Percentiles rank a stretch among this genome's conserved stretches.
These are phyloP conservation scores for Urocynchramus pylzowi DNA, from an alignment of 2,113 vertebrate species.

Conservation along the genomic window DNA sequence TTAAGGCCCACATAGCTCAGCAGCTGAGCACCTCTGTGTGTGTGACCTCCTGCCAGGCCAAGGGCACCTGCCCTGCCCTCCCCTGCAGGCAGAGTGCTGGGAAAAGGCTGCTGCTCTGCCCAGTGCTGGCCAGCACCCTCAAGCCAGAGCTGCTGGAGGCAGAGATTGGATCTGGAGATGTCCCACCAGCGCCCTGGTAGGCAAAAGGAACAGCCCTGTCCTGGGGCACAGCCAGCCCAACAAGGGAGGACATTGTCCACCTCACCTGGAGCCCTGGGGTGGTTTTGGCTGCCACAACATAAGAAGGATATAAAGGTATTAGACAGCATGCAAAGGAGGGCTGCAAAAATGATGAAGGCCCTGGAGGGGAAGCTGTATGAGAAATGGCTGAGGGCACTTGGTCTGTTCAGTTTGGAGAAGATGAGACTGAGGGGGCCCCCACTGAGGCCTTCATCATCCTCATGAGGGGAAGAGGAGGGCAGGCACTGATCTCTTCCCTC, in stretches of 20 bases:
- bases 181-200: too few relatives aligned
- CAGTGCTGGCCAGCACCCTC: not conserved
- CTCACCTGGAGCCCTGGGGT: not conserved
- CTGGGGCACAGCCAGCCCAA: not conserved
- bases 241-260: too few relatives aligned
- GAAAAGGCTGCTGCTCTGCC: not conserved
- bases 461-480: not conserved
- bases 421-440: not conserved
- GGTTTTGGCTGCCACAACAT: not conserved
- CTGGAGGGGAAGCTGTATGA: not conserved
- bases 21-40: not conserved
- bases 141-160: not conserved
- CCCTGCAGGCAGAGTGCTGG: too few relatives aligned
- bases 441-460: fast-evolving
- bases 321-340: not conserved
- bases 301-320: not conserved
- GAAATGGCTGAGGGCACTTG: not conserved
- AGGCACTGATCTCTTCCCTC: not conserved
- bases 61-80: not conserved
- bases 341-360: not conserved
- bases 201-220: not conserved
- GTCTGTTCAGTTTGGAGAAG: not conserved
- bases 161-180: not conserved
- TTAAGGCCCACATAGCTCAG: not conserved
- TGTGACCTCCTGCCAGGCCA: not conserved